Evolutionary conservation across 64 coral and sea anemone species (phyloP).

Genomic region (Platygyra sinensis): DNA sequence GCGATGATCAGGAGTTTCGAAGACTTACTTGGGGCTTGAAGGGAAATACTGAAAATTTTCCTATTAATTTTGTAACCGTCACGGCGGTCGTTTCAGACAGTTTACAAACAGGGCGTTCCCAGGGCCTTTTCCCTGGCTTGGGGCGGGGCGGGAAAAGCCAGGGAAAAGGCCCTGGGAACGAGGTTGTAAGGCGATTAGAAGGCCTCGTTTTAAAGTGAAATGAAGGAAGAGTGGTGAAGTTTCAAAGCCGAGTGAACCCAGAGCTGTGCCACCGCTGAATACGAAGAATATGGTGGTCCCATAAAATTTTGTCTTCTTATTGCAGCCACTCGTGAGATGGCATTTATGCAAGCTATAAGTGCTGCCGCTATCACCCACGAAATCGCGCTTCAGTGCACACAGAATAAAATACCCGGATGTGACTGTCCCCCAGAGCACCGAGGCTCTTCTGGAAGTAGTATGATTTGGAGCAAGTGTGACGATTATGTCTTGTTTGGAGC

Average conservation of each 20-base stretch:
- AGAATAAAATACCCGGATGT: not conserved
- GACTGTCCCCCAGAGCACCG: not conserved
- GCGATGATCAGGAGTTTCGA: too few species aligned
- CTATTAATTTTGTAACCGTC: too few species aligned
- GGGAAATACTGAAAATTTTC: too few species aligned
- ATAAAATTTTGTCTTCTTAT: too few species aligned
- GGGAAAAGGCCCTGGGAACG: conserved; percentile 41
- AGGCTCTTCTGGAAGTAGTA: not conserved
- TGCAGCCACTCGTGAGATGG: not conserved
- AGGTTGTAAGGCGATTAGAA: not conserved
- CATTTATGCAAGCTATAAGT: not conserved
- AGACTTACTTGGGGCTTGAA: too few species aligned
- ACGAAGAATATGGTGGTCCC: not conserved
- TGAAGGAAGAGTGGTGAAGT: not conserved
- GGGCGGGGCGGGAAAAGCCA: too few species aligned
- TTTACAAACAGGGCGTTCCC: conserved; percentile 44
- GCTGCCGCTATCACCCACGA: not conserved
- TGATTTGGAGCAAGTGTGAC: not conserved
- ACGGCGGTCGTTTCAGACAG: not conserved
- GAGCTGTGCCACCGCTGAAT: not conserved
- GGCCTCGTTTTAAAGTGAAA: not conserved
- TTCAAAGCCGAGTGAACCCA: not conserved
- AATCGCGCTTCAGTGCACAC: too few species aligned
- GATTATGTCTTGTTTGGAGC: too few species aligned
- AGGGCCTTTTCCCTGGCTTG: too few species aligned